These are phyloP conservation scores for Rhopalosiphum maidis DNA, from an alignment of 1,140 invertebrate species.

Conservation along the genomic window DNA sequence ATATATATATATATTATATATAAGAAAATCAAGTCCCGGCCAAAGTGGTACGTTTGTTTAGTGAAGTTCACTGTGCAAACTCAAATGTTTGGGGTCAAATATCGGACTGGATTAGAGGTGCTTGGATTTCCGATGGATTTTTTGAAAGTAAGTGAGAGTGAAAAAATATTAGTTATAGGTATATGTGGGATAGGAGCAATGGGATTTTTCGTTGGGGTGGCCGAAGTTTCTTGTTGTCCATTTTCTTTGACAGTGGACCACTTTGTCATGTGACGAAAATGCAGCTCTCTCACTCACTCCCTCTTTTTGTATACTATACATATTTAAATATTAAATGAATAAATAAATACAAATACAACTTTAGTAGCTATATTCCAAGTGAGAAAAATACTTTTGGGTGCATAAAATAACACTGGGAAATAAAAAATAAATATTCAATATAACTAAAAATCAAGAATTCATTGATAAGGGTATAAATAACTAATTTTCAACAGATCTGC, in stretches of 20 bases:
- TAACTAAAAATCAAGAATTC: not conserved
- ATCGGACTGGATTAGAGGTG: not conserved
- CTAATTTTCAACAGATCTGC: no score
- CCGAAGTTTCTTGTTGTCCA: not conserved
- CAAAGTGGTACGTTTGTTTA: constrained; percentile 35
- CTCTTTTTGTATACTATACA: not conserved
- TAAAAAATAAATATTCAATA: constrained; percentile 3
- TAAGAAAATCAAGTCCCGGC: constrained; percentile 16
- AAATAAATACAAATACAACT: not conserved
- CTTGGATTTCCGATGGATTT: not conserved
- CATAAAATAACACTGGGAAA: not conserved
- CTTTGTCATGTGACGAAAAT: not conserved
- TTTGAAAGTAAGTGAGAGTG: not conserved
- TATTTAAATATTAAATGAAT: not conserved
- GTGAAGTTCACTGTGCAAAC: not conserved
- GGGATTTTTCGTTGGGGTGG: not conserved
- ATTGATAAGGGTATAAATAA: not conserved
- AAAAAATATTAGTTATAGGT: not conserved
- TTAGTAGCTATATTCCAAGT: not conserved
- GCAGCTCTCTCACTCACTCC: not conserved
- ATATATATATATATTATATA: constrained; percentile 11
- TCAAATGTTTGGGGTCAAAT: constrained; percentile 14
- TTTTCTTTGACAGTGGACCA: constrained; percentile 17
- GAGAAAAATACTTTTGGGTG: not conserved
- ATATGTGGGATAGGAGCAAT: not conserved